These are phyloP conservation scores for Forbesichthys papilliferus DNA, from an alignment of 2,113 vertebrate genomes.

Conservation along the genomic window DNA sequence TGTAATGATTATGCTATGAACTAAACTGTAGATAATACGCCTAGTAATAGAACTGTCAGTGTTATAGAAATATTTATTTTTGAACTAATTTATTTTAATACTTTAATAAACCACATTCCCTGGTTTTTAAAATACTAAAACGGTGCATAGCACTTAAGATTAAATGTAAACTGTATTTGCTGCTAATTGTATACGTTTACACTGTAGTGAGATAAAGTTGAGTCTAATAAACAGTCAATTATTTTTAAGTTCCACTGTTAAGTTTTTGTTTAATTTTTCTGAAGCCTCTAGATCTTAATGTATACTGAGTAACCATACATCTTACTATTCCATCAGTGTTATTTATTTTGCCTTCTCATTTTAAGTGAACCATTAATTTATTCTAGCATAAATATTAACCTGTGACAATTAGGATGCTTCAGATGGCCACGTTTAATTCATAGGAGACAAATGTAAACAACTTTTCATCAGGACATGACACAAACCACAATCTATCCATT, in stretches of 20 bases:
- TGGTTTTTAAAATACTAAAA: constrained; percentile 10
- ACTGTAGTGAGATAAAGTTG: neutral
- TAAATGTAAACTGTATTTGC: neutral
- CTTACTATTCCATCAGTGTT: constrained; percentile 15
- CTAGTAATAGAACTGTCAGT: constrained; percentile 34
- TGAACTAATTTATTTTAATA: constrained; percentile 70
- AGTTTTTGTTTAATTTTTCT: neutral
- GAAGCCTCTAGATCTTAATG: constrained; percentile 16
- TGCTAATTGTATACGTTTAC: neutral
- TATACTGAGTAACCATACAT: constrained; percentile 53
- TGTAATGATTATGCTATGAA: neutral
- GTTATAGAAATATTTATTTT: constrained; percentile 65
- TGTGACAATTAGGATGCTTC: neutral
- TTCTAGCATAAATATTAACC: neutral
- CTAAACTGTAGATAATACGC: constrained; percentile 4
- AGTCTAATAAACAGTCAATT: neutral
- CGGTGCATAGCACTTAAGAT: constrained; percentile 3
- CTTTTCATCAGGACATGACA: constrained; percentile 49
- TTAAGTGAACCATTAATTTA: neutral
- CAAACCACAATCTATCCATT: constrained; percentile 49
- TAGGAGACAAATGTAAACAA: constrained; percentile 45
- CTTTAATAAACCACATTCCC: constrained; percentile 60
- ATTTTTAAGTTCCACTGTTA: no score
- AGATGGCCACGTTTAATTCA: constrained; percentile 55
- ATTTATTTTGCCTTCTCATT: neutral